Evolutionary conservation across 2,113 vertebrate species (phyloP), one percentile per base, ranked within the genome.

Genomic region (Numida meleagris): DNA sequence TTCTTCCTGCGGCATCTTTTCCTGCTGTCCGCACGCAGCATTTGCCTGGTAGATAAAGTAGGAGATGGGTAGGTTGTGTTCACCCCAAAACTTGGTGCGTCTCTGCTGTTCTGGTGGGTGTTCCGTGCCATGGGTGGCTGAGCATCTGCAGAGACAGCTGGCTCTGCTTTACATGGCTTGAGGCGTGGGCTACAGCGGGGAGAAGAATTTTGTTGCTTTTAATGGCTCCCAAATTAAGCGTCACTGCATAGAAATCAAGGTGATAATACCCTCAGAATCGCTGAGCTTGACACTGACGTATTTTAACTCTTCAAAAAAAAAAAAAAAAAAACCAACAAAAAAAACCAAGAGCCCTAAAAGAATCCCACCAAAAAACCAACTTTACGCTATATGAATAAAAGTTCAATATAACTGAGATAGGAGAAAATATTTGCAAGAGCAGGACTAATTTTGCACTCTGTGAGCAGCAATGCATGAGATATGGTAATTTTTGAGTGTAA

Each of bases 381-480:
- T n/a, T n/a, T n/a, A n/a, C n/a, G n/a, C n/a, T 8, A 5, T 46
- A 5, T 46, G 62, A 86, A 25, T 74, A 36, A 59, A 78, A 67
- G 61, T 78, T 93, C 73, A n/a, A 9, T 68, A 3, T 63, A 31
- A 63, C 33, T 34, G 68, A 88, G 40, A 59, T 58, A 66, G 63
- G 38, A 91, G 72, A 58, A 92, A 71, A 93, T 66, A 50, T 81
- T 89, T 95, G 82, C 72, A 71, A 93, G 82, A 85, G 55, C 2
- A 5, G 70, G 25, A 65, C 61, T 78, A 34, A 23, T 29, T 38
- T n/a, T 51, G 46, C 25, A 23, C 48, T 67, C 59, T 48, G 40
- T 24, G 75, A 59, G 50, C 79, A 89, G 16, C 0, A 18, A 0
- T 50, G 75, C 6, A 5, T 85, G 76, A 93, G 88, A 86, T 65